Conservation (phyloP, 2,888 invertebrate genomes). For the Tenthredo amoena region DNA sequence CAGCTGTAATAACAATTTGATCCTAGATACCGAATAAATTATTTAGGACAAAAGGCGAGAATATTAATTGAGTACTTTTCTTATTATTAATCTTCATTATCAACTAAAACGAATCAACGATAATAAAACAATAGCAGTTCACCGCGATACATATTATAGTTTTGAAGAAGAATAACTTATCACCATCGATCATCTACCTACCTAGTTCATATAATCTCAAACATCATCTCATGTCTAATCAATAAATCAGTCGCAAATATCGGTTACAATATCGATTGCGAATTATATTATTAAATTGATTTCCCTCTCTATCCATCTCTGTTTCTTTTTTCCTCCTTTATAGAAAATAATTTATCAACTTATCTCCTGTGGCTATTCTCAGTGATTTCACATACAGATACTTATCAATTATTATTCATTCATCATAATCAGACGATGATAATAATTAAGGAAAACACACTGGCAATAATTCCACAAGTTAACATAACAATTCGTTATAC, state of each 20-base stretch:
- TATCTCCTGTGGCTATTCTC: neutral
- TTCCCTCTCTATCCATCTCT: neutral
- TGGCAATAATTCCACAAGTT: neutral
- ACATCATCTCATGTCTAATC: neutral
- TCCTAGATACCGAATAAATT: neutral
- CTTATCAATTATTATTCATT: neutral
- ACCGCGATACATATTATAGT: neutral
- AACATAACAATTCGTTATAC: neutral
- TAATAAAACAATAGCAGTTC: neutral
- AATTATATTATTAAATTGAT: neutral
- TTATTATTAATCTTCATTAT: neutral
- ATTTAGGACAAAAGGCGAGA: neutral
- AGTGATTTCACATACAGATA: neutral
- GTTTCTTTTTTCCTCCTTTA: neutral
- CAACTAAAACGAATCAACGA: neutral
- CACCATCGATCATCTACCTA: neutral
- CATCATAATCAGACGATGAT: neutral
- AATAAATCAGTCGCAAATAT: neutral
- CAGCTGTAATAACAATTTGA: too few species aligned
- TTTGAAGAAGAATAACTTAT: neutral
- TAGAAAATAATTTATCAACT: neutral
- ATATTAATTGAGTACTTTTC: neutral
- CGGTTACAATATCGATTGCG: too few species aligned
- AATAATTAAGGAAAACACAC: neutral
- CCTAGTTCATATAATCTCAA: neutral